phyloP scores from a whole-genome alignment of 2,113 vertebrate genomes.

The Aleadryas rufinucha region DNA sequence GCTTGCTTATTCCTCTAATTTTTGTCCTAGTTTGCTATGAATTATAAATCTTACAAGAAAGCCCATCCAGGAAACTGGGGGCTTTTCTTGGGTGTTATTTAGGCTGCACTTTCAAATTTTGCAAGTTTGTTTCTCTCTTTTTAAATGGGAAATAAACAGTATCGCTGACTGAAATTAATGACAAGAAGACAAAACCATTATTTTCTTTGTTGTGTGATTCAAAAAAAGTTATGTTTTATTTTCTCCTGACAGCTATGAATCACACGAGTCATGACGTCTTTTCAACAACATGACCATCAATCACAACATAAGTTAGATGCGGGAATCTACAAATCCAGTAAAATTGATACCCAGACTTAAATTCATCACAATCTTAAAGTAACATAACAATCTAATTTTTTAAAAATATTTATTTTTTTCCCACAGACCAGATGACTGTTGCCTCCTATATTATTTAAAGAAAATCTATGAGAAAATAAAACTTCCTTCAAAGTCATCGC shows the following conservation, averaged over 20 bases:
- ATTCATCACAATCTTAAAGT: constrained; percentile 25
- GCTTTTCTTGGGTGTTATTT: neutral
- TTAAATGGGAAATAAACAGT: neutral
- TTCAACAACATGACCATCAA: constrained; percentile 8
- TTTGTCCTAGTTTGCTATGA: neutral
- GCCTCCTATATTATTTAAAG: neutral
- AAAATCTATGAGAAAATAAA: constrained; percentile 30
- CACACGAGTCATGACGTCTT: neutral
- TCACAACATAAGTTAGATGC: neutral
- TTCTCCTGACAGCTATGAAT: neutral
- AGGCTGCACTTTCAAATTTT: neutral
- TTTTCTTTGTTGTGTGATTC: neutral
- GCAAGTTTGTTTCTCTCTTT: neutral
- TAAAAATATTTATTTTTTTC: neutral
- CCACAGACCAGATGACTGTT: neutral
- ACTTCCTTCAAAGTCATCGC: neutral
- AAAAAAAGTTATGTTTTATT: neutral
- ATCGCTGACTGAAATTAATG: neutral
- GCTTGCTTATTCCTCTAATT: neutral
- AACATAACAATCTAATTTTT: neutral
- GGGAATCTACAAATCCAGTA: neutral
- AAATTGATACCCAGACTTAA: neutral
- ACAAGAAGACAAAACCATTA: neutral
- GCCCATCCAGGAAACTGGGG: fast-evolving
- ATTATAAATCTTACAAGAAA: neutral